Evolutionary conservation across 2,113 vertebrate genomes (phyloP).

Genomic region (Opisthocomus hoazin): DNA sequence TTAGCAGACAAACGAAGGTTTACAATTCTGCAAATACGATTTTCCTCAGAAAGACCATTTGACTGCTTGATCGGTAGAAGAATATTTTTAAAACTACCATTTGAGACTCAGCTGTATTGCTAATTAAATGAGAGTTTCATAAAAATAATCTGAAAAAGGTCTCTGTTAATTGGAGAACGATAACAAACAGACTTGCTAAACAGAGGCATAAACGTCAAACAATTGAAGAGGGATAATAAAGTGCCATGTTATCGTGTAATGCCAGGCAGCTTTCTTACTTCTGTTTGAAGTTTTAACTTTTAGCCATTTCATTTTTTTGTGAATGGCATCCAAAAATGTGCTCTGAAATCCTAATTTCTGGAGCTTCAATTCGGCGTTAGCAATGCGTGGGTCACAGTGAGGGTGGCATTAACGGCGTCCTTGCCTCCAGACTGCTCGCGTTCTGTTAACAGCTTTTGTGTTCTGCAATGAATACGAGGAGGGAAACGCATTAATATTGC

Average conservation of each 20-base stretch:
- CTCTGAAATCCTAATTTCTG: neutral
- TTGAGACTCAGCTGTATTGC: conserved; percentile 41
- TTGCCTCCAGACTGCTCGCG: neutral
- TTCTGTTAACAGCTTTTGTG: neutral
- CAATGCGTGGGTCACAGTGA: neutral
- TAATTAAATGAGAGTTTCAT: conserved; percentile 61
- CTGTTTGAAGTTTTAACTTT: conserved; percentile 37
- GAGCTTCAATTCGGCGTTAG: neutral
- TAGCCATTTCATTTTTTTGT: neutral
- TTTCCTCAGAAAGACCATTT: conserved; percentile 50
- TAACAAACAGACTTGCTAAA: conserved; percentile 43
- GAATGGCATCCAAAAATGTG: conserved; percentile 19
- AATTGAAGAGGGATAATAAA: conserved; percentile 36
- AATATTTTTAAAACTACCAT: conserved; percentile 63
- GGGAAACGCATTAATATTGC: neutral
- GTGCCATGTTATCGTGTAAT: neutral
- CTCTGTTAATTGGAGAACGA: conserved; percentile 39
- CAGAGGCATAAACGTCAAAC: conserved; percentile 32
- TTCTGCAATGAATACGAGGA: neutral
- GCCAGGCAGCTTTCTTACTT: conserved; percentile 38
- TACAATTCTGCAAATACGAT: conserved; percentile 23
- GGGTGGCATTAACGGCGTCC: neutral
- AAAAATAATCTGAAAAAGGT: conserved; percentile 49
- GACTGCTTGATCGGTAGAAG: conserved; percentile 52
- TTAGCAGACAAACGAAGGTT: conserved; percentile 54